Percentiles rank a stretch among this genome's conserved stretches.
Conservation (phyloP, 1,140 invertebrate genomes). For the Drosophila pallidifrons region DNA sequence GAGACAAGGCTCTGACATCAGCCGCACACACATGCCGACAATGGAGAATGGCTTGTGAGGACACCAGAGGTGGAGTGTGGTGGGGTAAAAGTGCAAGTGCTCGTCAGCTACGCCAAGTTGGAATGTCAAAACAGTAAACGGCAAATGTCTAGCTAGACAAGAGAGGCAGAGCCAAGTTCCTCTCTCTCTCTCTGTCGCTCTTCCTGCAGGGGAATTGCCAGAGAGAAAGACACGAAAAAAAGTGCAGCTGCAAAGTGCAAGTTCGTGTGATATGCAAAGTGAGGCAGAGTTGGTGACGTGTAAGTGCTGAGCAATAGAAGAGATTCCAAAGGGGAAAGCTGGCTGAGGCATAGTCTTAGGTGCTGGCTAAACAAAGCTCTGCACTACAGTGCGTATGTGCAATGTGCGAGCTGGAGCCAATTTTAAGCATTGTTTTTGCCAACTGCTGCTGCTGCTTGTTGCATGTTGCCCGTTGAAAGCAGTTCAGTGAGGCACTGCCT, state of each 20-base stretch:
- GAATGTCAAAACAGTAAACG: slow-evolving; percentile 76
- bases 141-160: slow-evolving; percentile 73
- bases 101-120: slow-evolving; percentile 56
- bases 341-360: slow-evolving; percentile 8
- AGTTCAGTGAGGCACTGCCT: slow-evolving; percentile 20
- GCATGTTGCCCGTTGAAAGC: slow-evolving; percentile 30
- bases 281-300: slow-evolving; percentile 45
- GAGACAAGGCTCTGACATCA: slow-evolving; percentile 5
- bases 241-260: slow-evolving; percentile 71
- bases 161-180: slow-evolving; percentile 9
- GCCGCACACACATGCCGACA: slow-evolving; percentile 3
- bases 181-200: not conserved
- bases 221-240: slow-evolving; percentile 39
- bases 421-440: slow-evolving; percentile 48
- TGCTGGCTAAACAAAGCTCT: slow-evolving; percentile 50
- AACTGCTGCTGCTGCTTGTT: not conserved
- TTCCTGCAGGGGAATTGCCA: no score
- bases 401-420: slow-evolving; percentile 52
- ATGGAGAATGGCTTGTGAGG: not conserved
- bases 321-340: not conserved
- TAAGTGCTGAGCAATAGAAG: not conserved
- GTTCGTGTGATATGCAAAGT: slow-evolving; percentile 80
- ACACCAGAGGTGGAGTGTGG: no score
- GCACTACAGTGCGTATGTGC: slow-evolving; percentile 56
- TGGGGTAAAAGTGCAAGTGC: slow-evolving; percentile 11